A percentile compares a stretch with the other conserved stretches of the same genome.
Conservation (phyloP, 2,888 invertebrate species). For the Chironomus tentans region DNA sequence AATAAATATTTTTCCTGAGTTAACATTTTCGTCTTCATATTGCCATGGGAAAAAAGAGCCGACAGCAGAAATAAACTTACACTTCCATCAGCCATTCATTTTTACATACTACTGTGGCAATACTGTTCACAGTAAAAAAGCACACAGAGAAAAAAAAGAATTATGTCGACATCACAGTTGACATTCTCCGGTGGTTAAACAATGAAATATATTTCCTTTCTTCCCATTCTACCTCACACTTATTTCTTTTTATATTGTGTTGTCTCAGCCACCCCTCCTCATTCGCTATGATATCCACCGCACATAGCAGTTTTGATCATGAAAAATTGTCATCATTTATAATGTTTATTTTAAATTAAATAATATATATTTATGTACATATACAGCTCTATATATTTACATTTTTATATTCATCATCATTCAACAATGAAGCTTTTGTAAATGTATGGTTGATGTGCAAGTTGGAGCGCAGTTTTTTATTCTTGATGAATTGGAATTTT, state of each 20-base stretch:
- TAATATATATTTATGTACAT: background rate
- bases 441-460: no score
- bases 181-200: slow-evolving; percentile 12
- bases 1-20: no score
- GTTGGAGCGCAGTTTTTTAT: no score
- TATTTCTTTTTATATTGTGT: no score
- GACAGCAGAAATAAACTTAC: background rate
- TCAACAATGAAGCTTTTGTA: background rate
- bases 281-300: background rate
- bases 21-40: background rate
- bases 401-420: background rate
- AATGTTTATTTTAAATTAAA: slow-evolving; percentile 10
- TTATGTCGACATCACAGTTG: slow-evolving; percentile 3
- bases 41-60: background rate
- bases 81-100: background rate
- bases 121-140: background rate
- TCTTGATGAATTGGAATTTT: no score
- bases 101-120: background rate
- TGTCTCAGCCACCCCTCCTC: no score
- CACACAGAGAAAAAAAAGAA: background rate
- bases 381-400: background rate
- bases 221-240: background rate
- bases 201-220: slow-evolving; percentile 2
- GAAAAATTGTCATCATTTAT: slow-evolving; percentile 4
- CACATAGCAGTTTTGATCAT: background rate